These are phyloP conservation scores for Penaeus chinensis DNA, from an alignment of 1,140 invertebrate genomes.

Conservation along the genomic window DNA sequence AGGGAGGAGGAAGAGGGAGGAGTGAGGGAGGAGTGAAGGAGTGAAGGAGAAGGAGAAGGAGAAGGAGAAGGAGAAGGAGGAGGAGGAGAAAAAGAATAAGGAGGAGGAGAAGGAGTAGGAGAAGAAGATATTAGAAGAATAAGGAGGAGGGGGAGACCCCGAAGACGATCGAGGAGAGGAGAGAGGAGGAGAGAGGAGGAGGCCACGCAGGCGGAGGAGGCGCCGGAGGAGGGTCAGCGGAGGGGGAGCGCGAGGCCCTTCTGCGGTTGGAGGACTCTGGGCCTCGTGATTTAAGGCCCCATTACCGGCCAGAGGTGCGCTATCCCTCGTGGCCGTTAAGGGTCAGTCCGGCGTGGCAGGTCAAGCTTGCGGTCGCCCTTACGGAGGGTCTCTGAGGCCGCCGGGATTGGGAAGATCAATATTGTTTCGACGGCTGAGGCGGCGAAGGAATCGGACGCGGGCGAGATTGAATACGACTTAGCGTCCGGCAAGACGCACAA, in stretches of 20 bases:
- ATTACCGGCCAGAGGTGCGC: constrained; percentile 9
- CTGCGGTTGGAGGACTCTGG: constrained; percentile 42
- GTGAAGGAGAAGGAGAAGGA: too few relatives aligned
- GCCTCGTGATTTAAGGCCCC: constrained; percentile 46
- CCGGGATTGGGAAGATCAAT: constrained; percentile 32
- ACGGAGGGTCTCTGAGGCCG: background rate
- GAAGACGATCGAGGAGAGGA: background rate
- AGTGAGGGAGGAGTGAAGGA: background rate
- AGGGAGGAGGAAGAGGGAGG: too few relatives aligned
- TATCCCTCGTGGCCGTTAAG: background rate
- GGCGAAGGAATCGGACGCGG: background rate
- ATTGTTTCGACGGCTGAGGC: constrained; percentile 18
- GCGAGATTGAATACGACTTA: too few relatives aligned
- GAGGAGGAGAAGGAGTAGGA: too few relatives aligned
- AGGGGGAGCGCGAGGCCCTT: constrained; percentile 4
- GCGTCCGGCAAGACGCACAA: background rate
- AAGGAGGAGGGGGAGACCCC: too few relatives aligned
- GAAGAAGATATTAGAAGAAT: too few relatives aligned
- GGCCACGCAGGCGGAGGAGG: background rate
- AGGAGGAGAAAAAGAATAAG: background rate
- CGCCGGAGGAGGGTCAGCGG: background rate
- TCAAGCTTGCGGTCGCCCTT: constrained; percentile 43
- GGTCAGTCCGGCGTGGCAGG: constrained; percentile 2
- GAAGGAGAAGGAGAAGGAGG: too few relatives aligned
- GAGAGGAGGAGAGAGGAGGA: background rate